Conservation (phyloP, 2,797 vertebrate genomes). For the Aphelocoma californica region DNA sequence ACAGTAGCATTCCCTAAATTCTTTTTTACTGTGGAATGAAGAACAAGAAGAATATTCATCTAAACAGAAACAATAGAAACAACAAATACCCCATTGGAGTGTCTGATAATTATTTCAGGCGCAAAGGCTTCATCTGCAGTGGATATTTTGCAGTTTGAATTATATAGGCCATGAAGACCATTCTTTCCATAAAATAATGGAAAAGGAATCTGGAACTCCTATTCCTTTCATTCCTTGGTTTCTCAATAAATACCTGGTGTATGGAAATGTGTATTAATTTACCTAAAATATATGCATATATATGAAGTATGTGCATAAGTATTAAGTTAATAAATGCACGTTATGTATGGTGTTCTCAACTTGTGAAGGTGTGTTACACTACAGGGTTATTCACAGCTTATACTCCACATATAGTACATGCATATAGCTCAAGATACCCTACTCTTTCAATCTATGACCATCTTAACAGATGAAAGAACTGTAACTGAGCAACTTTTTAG, state of each 20-base stretch:
- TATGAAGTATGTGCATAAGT: background rate
- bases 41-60: background rate
- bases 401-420: fast-evolving
- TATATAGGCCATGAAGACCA: background rate
- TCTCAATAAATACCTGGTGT: background rate
- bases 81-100: background rate
- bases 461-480: background rate
- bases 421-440: background rate
- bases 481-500: background rate
- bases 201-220: background rate
- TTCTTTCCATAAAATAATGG: background rate
- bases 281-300: background rate
- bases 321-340: background rate
- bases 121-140: background rate
- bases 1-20: background rate
- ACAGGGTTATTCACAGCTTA: background rate
- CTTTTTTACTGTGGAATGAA: background rate
- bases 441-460: background rate
- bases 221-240: background rate
- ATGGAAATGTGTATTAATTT: background rate
- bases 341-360: background rate
- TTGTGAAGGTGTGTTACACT: background rate
- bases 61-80: background rate
- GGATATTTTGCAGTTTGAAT: background rate
- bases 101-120: background rate